Evolutionary conservation across 2,797 vertebrate species (phyloP), one percentile per base, ranked within the genome.

Genomic region (Sebastes itinus): DNA sequence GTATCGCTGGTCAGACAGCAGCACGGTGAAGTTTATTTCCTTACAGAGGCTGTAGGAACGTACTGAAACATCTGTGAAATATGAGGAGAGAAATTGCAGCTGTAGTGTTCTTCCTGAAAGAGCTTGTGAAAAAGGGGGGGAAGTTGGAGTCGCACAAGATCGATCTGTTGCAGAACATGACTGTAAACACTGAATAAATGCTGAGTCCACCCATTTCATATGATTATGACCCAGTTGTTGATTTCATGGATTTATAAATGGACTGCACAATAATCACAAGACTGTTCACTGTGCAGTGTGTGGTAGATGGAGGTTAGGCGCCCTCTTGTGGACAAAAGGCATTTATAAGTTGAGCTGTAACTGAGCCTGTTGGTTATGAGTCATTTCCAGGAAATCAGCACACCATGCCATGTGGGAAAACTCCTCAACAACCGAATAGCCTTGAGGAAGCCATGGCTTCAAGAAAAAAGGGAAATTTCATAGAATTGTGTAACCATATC

Each of bases 81-180:
- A 98, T 97, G 97, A 96, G 94, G 94, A 96, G 96, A 46, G 97
- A 97, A 94, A 96, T 98, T 7, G 95, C 95, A 76, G 96, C 95
- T 1, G 96, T 94, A 35, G 95, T 97, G 14, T 95, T 96, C 85
- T 97, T 97, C 90, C 92, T 97, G 75, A 95, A 96, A 73, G 94
- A 95, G 22, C 92, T 97, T 20, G 91, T 97, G 81, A 95, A 93
- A 62, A 96, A 94, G 11, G 90, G 92, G 2, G 93, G 94, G 69
- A 96, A 92, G 80, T 76, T 97, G 89, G 93, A 95, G 20, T 80
- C 88, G 2, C 88, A 94, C 20, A 94, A 95, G 66, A 76, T 96
- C 11, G 94, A 96, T 62, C 87, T 93, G 46, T 97, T 98, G 25
- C 23, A 70, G 38, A 27, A 27, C 61, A 56, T 33, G 3, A 27